These are phyloP conservation scores for Baryphthengus martii DNA, from an alignment of 2,113 vertebrate genomes.

Conservation along the genomic window DNA sequence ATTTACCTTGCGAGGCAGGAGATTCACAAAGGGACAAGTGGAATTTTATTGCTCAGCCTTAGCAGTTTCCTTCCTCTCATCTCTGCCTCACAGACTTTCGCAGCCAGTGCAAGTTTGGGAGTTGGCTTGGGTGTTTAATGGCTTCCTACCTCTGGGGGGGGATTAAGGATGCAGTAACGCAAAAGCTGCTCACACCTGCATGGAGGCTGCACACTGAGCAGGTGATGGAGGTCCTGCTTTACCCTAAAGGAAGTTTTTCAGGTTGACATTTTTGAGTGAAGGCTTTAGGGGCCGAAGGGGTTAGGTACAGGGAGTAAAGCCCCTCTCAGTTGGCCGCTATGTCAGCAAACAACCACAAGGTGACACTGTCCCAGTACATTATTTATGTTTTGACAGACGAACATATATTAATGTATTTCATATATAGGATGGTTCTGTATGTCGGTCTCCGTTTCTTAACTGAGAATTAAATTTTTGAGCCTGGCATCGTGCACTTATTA, in stretches of 20 bases:
- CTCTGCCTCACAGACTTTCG: not conserved
- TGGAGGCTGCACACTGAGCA: fast-evolving
- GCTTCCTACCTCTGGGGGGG: not conserved
- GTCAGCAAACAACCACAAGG: slow-evolving; percentile 37
- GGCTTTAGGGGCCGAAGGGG: not conserved
- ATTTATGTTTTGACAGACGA: slow-evolving; percentile 34
- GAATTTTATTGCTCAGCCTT: not conserved
- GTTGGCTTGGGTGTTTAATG: not conserved
- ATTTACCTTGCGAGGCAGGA: not conserved
- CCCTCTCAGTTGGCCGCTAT: slow-evolving; percentile 10
- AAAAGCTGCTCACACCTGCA: not conserved
- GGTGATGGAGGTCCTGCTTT: not conserved
- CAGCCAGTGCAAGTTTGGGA: not conserved
- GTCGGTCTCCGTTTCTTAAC: not conserved
- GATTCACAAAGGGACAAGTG: not conserved
- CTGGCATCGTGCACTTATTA: not conserved
- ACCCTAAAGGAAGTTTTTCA: not conserved
- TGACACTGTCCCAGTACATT: slow-evolving; percentile 59
- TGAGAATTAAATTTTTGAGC: not conserved
- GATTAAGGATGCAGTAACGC: not conserved
- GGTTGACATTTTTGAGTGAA: not conserved
- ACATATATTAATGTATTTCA: not conserved
- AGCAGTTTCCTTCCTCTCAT: not conserved
- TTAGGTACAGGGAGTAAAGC: not conserved
- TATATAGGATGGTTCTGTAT: not conserved